These are phyloP conservation scores for Erynnis tages DNA, from an alignment of 2,888 invertebrate genomes.

Conservation along the genomic window DNA sequence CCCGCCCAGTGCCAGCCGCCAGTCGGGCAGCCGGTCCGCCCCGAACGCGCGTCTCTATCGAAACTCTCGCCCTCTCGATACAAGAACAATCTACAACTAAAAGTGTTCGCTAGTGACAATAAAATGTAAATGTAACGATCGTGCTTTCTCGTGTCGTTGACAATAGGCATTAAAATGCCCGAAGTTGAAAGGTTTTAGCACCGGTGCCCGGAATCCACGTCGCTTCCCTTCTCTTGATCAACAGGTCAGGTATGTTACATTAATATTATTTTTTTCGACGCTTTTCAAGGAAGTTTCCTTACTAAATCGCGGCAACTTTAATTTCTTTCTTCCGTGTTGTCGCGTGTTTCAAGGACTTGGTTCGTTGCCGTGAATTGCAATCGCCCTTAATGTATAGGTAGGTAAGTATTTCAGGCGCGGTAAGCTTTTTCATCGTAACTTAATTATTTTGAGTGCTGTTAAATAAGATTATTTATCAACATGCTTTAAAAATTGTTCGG, in stretches of 20 bases:
- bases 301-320: neutral
- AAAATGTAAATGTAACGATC: constrained; percentile 44
- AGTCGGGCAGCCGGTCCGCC: constrained; percentile 36
- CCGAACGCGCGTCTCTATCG: constrained; percentile 35
- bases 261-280: constrained; percentile 33
- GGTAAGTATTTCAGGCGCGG: constrained; percentile 11
- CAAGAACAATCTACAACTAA: constrained; percentile 5
- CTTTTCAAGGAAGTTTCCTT: constrained; percentile 4
- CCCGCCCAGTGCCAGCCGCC: constrained; percentile 37
- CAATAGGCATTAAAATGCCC: constrained; percentile 51
- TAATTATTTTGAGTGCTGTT: neutral
- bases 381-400: neutral
- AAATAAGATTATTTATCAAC: neutral
- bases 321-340: neutral
- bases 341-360: neutral
- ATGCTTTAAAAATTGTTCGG: too few species aligned
- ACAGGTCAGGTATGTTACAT: constrained; percentile 60
- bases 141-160: constrained; percentile 43
- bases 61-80: constrained; percentile 22
- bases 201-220: constrained; percentile 4
- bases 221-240: constrained; percentile 49
- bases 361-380: constrained; percentile 13
- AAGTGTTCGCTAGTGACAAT: constrained; percentile 44
- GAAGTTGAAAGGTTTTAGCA: constrained; percentile 32
- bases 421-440: neutral